Percentiles rank a stretch among this genome's conserved stretches.
These are phyloP conservation scores for Falco naumanni DNA, from an alignment of 2,797 vertebrate species.

Conservation along the genomic window DNA sequence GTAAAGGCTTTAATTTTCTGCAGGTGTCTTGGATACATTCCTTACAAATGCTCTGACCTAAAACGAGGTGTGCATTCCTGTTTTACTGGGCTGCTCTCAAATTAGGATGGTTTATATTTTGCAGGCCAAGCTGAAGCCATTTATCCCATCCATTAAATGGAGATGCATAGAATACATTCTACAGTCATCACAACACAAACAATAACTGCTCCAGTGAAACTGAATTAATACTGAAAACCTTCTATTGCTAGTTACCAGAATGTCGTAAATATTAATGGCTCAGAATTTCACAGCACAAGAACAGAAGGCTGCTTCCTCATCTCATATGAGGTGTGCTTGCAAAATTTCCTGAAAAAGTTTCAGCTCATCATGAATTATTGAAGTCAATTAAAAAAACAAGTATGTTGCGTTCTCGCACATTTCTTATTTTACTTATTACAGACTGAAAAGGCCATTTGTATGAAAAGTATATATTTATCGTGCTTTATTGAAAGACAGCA, in stretches of 20 bases:
- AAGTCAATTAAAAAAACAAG: background rate
- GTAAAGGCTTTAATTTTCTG: constrained; percentile 75
- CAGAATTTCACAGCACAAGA: background rate
- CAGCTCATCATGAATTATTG: background rate
- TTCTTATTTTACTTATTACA: background rate
- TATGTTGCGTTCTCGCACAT: fast-evolving
- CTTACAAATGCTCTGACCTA: constrained; percentile 49
- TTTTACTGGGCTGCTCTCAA: constrained; percentile 37
- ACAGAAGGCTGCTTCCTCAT: background rate
- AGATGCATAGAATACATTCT: background rate
- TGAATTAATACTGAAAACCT: background rate
- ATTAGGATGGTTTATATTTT: constrained; percentile 30
- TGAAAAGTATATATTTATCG: background rate
- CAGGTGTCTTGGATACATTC: constrained; percentile 75
- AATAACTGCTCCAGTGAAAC: background rate
- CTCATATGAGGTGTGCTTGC: fast-evolving
- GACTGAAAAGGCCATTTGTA: background rate
- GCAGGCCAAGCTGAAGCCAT: background rate
- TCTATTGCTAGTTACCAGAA: background rate
- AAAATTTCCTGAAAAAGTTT: background rate
- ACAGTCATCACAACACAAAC: background rate
- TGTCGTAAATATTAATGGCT: background rate
- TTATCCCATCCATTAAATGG: constrained; percentile 6
- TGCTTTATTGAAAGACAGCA: background rate
- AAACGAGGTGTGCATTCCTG: constrained; percentile 68